Evolutionary conservation across 2,797 vertebrate genomes (phyloP).

Genomic region (Centroberyx gerrardi): DNA sequence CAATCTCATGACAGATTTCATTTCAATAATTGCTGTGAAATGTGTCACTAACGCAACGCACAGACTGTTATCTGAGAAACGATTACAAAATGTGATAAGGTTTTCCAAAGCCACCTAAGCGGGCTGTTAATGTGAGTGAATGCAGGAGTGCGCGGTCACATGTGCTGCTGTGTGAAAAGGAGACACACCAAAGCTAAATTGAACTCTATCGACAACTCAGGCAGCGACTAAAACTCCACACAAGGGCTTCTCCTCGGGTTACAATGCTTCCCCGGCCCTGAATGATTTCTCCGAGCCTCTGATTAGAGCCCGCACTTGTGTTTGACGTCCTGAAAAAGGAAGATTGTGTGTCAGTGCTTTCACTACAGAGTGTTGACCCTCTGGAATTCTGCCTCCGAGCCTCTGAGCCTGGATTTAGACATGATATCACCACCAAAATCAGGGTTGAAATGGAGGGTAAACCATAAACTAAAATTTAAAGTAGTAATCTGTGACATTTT

Average conservation of each 20-base stretch:
- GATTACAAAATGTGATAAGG: constrained; percentile 66
- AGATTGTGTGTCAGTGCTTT: constrained; percentile 75
- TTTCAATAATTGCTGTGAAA: constrained; percentile 40
- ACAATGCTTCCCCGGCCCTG: constrained; percentile 54
- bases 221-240: constrained; percentile 54
- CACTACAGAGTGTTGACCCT: constrained; percentile 59
- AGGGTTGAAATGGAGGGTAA: constrained; percentile 17
- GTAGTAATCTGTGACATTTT: not conserved
- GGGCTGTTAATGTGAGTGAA: constrained; percentile 53
- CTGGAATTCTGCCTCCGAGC: constrained; percentile 57
- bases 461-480: not conserved
- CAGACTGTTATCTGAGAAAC: constrained; percentile 60
- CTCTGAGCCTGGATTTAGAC: constrained; percentile 63
- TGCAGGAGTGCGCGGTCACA: constrained; percentile 26
- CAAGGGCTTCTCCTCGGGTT: constrained; percentile 70
- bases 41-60: constrained; percentile 34
- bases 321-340: constrained; percentile 62
- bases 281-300: constrained; percentile 71
- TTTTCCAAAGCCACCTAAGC: constrained; percentile 67
- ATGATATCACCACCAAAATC: constrained; percentile 54
- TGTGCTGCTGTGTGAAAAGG: constrained; percentile 42
- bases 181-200: constrained; percentile 51
- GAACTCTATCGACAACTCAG: constrained; percentile 61
- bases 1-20: constrained; percentile 4
- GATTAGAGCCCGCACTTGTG: constrained; percentile 81